Conservation (phyloP, 2,797 vertebrate species). For the Hypotaenidia philippensis region DNA sequence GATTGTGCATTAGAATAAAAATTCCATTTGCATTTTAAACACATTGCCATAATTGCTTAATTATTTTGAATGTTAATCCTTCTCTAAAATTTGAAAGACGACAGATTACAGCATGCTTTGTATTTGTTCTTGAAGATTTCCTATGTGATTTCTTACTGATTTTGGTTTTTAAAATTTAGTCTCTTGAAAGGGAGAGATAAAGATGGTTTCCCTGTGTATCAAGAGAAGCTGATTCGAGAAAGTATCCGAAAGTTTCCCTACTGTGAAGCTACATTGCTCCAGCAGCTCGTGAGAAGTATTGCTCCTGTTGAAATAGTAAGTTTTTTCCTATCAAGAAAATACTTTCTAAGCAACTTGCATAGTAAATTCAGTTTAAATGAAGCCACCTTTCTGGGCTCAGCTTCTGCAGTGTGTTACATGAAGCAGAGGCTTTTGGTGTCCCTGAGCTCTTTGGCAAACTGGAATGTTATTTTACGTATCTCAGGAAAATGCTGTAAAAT, state of each 20-base stretch:
- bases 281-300: slow-evolving; percentile 97
- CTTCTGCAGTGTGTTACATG: background rate
- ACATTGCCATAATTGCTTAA: background rate
- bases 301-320: slow-evolving; percentile 97
- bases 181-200: slow-evolving; percentile 92
- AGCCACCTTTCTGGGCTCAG: background rate
- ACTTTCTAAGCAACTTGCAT: background rate
- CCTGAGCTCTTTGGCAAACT: background rate
- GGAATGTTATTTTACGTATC: background rate
- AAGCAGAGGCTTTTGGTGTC: background rate
- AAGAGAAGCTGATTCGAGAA: slow-evolving; percentile 95
- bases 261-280: slow-evolving; percentile 93
- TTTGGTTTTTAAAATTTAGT: slow-evolving; percentile 74
- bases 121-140: background rate
- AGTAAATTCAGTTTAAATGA: background rate
- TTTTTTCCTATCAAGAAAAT: background rate
- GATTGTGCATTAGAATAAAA: background rate
- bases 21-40: background rate
- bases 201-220: slow-evolving; percentile 92
- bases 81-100: background rate
- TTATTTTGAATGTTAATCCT: background rate
- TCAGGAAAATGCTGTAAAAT: background rate
- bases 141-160: background rate
- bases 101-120: background rate
- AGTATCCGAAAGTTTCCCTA: slow-evolving; percentile 96